These are phyloP conservation scores for Rambutsinella grinnellia DNA, from an alignment of 2,888 invertebrate genomes.

Conservation along the genomic window DNA sequence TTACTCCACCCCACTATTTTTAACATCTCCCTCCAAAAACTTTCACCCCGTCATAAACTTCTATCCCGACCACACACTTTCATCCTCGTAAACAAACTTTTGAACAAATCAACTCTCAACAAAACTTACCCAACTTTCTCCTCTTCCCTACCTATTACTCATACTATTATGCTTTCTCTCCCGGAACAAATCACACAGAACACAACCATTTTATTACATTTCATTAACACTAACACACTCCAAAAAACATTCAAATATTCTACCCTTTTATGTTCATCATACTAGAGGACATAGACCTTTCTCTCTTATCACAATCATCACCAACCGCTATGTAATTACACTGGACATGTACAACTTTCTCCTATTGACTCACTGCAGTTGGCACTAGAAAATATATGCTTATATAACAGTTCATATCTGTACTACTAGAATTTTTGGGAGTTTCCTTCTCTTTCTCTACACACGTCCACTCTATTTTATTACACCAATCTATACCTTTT, in stretches of 20 bases:
- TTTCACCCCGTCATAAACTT: too few relatives aligned
- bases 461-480: too few relatives aligned
- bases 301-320: not conserved
- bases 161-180: too few relatives aligned
- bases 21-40: not conserved
- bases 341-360: conserved; percentile 20
- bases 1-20: not conserved
- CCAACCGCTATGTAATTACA: conserved; percentile 26
- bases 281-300: conserved; percentile 43
- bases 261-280: not conserved
- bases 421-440: too few relatives aligned
- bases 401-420: too few relatives aligned
- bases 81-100: conserved; percentile 28
- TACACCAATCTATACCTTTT: too few relatives aligned
- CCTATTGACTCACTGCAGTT: conserved; percentile 28
- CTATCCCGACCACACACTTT: not conserved
- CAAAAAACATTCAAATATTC: not conserved
- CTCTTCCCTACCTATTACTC: not conserved
- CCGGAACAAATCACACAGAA: not conserved
- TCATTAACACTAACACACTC: conserved; percentile 38
- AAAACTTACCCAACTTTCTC: not conserved
- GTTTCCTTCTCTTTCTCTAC: not conserved
- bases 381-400: too few relatives aligned
- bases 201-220: conserved; percentile 16
- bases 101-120: conserved; percentile 17